Evolutionary conservation across 2,888 invertebrate species (phyloP).

Genomic region (Diaperis boleti): DNA sequence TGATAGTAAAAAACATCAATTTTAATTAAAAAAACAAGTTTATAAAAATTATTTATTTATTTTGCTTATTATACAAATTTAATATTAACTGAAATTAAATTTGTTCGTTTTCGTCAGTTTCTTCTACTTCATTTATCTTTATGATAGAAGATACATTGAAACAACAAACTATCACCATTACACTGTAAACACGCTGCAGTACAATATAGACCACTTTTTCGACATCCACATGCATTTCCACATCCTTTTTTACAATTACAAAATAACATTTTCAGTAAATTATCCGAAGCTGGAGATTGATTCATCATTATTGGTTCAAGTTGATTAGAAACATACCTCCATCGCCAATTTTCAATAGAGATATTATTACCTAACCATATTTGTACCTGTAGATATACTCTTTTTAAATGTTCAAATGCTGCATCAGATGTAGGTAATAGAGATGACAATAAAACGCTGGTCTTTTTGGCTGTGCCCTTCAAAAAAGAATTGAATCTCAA

Average conservation of each 20-base stretch:
- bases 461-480: constrained; percentile 35
- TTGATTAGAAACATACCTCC: background rate
- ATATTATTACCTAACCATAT: constrained; percentile 36
- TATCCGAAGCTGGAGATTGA: constrained; percentile 11
- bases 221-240: background rate
- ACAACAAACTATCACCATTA: background rate
- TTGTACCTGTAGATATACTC: constrained; percentile 38
- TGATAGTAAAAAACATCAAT: too few relatives aligned
- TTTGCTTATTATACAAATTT: too few relatives aligned
- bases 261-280: constrained; percentile 6
- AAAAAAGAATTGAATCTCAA: constrained; percentile 35
- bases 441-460: constrained; percentile 26
- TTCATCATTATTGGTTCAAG: background rate
- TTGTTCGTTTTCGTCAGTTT: too few relatives aligned
- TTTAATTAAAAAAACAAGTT: too few relatives aligned
- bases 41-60: too few relatives aligned
- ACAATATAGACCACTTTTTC: constrained; percentile 5
- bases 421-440: constrained; percentile 36
- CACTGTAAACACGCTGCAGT: constrained; percentile 2
- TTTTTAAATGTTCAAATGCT: constrained; percentile 38
- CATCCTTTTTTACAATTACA: constrained; percentile 20
- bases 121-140: too few relatives aligned
- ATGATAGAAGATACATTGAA: background rate
- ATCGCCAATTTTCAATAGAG: constrained; percentile 12
- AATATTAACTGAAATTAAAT: too few relatives aligned